Evolutionary conservation across 53 echinoderm and acorn worm species (phyloP).

Genomic region (Holothuria leucospilota): DNA sequence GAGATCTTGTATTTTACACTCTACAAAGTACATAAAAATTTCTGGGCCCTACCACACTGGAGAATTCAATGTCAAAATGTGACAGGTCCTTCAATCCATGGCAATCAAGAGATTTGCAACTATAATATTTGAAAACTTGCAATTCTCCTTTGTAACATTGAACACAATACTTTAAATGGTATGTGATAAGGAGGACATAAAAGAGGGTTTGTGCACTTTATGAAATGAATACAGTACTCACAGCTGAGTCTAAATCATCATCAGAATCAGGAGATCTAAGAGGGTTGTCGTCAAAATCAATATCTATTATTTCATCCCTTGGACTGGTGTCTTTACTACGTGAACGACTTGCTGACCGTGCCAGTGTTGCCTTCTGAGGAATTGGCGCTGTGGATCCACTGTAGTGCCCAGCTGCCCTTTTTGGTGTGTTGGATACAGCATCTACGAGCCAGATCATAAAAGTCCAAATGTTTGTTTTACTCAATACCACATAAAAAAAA

Average conservation of each 20-base stretch:
- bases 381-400: constrained; percentile 67
- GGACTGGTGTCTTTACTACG: constrained; percentile 57
- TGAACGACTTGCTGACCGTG: constrained; percentile 83
- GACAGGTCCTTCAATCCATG: too few relatives aligned
- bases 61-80: too few relatives aligned
- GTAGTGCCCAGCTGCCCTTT: constrained; percentile 9
- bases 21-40: too few relatives aligned
- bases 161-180: too few relatives aligned
- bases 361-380: constrained; percentile 85
- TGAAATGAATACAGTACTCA: constrained; percentile 58
- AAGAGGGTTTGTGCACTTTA: too few relatives aligned
- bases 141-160: too few relatives aligned
- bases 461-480: neutral
- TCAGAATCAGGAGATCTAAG: constrained; percentile 71
- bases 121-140: too few relatives aligned
- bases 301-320: constrained; percentile 73
- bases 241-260: constrained; percentile 68
- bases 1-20: too few relatives aligned
- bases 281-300: constrained; percentile 63
- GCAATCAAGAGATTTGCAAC: too few relatives aligned
- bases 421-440: constrained; percentile 48
- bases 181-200: too few relatives aligned
- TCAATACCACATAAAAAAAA: neutral
- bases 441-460: neutral
- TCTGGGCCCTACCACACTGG: too few relatives aligned